Base-by-base conservation (phyloP, 2,888 invertebrate species). In the Teinopalpus imperialis region DNA sequence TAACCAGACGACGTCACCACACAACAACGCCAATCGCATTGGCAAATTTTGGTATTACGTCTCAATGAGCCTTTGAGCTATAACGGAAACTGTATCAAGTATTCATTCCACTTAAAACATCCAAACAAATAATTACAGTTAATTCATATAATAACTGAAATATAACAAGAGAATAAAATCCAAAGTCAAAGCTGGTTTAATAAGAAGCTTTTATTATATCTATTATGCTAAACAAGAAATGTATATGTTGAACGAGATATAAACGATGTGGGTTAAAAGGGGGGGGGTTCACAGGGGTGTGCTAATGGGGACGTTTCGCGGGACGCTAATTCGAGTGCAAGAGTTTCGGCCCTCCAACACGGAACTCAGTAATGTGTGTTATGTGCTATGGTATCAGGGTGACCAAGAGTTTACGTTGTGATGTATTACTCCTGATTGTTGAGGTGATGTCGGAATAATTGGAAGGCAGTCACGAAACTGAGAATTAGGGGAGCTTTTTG, bases 281-380 rank as follows among this genome's bases (percentile, higher is more conserved):
- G n/a, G 9, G 8, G 32, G n/a, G 24, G 39, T 2, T 39, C 20
- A 6, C 12, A 20, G 32, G 20, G 32, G 37, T 13, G 7, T 3
- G 26, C 45, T 45, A 45, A 39, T 45, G 45, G 45, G 32, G 37
- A 14, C 35, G 37, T 44, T 36, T 32, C 32, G 39, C 32, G 45
- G 34, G 20, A 32, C 39, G 45, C 45, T 45, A 45, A 45, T 45
- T 39, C 45, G 20, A 45, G 45, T 39, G 39, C 32, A 26, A 32
- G 45, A 39, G 32, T 39, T 39, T 45, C 21, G 39, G 45, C 32
- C 26, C 45, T 45, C 13, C 26, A 45, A 45, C 45, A 45, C 45
- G 45, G 8, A 45, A 39, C 45, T 30, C 24, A 16, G 32, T 31
- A 37, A 43, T 43, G 36, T 43, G 26, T 26, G 32, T n/a, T n/a